phyloP scores from a whole-genome alignment of 2,797 vertebrate genomes.

The Phrynocephalus forsythii region DNA sequence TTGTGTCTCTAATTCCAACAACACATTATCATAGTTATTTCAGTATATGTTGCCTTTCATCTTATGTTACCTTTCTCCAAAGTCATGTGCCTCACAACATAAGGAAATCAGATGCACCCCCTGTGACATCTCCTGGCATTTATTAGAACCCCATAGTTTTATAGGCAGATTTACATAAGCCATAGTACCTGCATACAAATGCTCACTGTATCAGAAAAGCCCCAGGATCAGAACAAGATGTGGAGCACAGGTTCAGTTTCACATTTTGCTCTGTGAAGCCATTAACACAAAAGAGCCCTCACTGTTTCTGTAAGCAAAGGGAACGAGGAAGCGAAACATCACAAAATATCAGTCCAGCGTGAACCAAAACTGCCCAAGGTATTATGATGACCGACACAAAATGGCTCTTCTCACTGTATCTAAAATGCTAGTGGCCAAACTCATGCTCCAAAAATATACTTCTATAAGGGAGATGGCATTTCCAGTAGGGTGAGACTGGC shows the following conservation, averaged over 20 bases:
- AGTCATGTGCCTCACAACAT: neutral
- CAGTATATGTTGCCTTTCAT: conserved; percentile 8
- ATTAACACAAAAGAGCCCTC: neutral
- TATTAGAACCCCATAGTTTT: neutral
- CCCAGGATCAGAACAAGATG: neutral
- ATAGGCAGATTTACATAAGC: neutral
- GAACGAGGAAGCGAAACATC: no score
- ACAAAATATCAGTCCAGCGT: neutral
- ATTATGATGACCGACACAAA: neutral
- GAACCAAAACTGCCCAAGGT: neutral
- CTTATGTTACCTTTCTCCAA: conserved; percentile 35
- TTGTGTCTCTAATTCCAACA: conserved; percentile 35
- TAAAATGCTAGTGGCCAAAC: neutral
- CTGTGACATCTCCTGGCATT: neutral
- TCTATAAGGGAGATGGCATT: no score
- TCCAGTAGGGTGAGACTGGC: no score
- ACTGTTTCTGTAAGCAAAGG: neutral
- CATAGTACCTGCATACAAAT: neutral
- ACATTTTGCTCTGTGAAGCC: neutral
- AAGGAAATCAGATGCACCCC: neutral
- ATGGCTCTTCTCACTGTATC: no score
- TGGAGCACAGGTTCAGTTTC: neutral
- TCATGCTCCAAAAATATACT: no score
- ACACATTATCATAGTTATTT: neutral
- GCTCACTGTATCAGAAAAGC: neutral